Base-by-base conservation (phyloP, 2,888 invertebrate genomes). In the Trissolcus japonicus region DNA sequence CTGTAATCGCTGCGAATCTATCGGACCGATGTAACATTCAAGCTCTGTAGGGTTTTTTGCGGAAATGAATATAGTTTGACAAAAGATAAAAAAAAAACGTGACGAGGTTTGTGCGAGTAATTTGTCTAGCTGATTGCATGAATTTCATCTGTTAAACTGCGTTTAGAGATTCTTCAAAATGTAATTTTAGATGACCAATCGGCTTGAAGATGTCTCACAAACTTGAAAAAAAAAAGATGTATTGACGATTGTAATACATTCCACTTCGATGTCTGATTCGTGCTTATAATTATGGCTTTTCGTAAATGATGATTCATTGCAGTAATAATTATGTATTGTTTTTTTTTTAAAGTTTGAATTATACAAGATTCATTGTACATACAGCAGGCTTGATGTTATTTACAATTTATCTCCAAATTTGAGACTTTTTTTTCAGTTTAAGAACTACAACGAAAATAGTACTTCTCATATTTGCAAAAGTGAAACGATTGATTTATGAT, bases 301-400 rank as follows among this genome's bases (percentile, higher is more conserved):
- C 46, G 48, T 65, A 40, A 73, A 60, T 61, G 54, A 73, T 73
- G 63, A 73, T 73, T 73, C 73, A 74, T 74, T 74, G 62, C 67
- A 57, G 35, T 67, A 74, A 74, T 73, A 66, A 73, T 73, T 73
- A 73, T 73, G 66, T 66, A 61, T 56, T 61, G 29, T 73, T 73
- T 66, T 17, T 73, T 43, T 43, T 16, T 51, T 69, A 51, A 61
- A 56, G 29, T 50, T 60, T 73, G 56, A 73, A 73, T 72, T 72
- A 72, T 43, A 73, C 19, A 13, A 62, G 40, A 57, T 67, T 74
- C 53, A 25, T 73, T 73, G 66, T 74, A 62, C 57, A 62, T 62
- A 67, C 17, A 60, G 46, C 11, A 17, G 16, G 43, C 6, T 71
- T 63, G 25, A 43, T 55, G 46, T 40, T 29, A 35, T 53, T 46